phyloP scores from a whole-genome alignment of 2,888 invertebrate genomes.

The Stictocephala bisonia region DNA sequence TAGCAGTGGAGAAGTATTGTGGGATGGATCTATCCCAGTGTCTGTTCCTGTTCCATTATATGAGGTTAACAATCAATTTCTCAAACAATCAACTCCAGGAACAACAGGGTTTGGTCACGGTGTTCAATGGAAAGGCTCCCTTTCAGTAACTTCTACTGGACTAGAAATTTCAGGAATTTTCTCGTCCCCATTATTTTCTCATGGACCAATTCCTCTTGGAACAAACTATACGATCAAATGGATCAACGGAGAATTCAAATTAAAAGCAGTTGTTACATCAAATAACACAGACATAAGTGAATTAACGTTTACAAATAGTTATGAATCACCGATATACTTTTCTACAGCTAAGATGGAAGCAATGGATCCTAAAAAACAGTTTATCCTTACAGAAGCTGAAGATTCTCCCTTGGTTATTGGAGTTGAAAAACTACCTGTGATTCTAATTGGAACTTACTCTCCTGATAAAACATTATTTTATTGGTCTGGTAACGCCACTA shows the following conservation, averaged over 20 bases:
- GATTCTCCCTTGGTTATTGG: not conserved
- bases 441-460: slow-evolving; percentile 52
- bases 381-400: not conserved
- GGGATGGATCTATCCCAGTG: slow-evolving; percentile 46
- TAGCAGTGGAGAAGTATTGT: slow-evolving; percentile 26
- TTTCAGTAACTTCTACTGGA: not conserved
- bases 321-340: slow-evolving; percentile 42
- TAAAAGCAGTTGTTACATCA: slow-evolving; percentile 3
- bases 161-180: slow-evolving; percentile 37
- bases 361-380: slow-evolving; percentile 6
- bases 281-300: not conserved
- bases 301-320: slow-evolving; percentile 31
- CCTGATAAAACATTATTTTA: slow-evolving; percentile 48
- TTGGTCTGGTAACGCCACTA: slow-evolving; percentile 50
- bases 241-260: slow-evolving; percentile 35
- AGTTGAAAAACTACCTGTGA: slow-evolving; percentile 43
- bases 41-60: slow-evolving; percentile 29
- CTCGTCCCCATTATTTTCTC: slow-evolving; percentile 18
- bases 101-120: slow-evolving; percentile 2
- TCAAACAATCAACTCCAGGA: not conserved
- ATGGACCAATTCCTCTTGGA: slow-evolving; percentile 18
- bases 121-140: slow-evolving; percentile 39
- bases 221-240: slow-evolving; percentile 24
- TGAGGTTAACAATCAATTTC: not conserved
- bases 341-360: slow-evolving; percentile 7